Evolutionary conservation across 2,113 vertebrate genomes (phyloP).

Genomic region (Trinectes maculatus): DNA sequence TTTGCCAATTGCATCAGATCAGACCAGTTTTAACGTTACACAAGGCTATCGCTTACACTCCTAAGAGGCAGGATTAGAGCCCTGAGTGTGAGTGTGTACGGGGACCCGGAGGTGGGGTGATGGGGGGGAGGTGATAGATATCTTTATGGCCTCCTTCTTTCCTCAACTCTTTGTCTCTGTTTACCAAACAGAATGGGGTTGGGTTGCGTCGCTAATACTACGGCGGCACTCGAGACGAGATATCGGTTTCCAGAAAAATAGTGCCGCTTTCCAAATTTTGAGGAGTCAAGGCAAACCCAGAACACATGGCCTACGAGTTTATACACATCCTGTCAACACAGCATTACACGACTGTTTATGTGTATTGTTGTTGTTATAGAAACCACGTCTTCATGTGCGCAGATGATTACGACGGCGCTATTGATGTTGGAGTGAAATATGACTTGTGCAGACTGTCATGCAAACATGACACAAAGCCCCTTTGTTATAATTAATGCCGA

Average conservation of each 20-base stretch:
- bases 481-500: slow-evolving; percentile 10
- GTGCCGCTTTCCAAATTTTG: slow-evolving; percentile 17
- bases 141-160: slow-evolving; percentile 73
- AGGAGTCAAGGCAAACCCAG: slow-evolving; percentile 31
- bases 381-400: slow-evolving; percentile 3
- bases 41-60: slow-evolving; percentile 79
- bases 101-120: slow-evolving; percentile 46
- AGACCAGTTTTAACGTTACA: slow-evolving; percentile 72
- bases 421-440: slow-evolving; percentile 36
- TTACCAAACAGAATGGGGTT: slow-evolving; percentile 71
- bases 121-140: slow-evolving; percentile 67
- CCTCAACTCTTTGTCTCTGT: slow-evolving; percentile 68
- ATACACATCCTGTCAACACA: slow-evolving; percentile 28
- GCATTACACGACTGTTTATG: slow-evolving; percentile 13
- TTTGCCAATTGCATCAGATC: slow-evolving; percentile 74
- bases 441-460: slow-evolving; percentile 11
- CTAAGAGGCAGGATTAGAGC: slow-evolving; percentile 78
- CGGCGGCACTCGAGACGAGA: slow-evolving; percentile 40
- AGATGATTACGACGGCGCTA: slow-evolving; percentile 26
- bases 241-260: slow-evolving; percentile 48
- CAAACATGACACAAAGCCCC: slow-evolving; percentile 38
- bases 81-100: slow-evolving; percentile 44
- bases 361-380: slow-evolving; percentile 38
- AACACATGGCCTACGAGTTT: slow-evolving; percentile 21
- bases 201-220: slow-evolving; percentile 52